Evolutionary conservation across 2,888 invertebrate species (phyloP), one percentile per base, ranked within the genome.

Genomic region (Dolichopus griseipennis): DNA sequence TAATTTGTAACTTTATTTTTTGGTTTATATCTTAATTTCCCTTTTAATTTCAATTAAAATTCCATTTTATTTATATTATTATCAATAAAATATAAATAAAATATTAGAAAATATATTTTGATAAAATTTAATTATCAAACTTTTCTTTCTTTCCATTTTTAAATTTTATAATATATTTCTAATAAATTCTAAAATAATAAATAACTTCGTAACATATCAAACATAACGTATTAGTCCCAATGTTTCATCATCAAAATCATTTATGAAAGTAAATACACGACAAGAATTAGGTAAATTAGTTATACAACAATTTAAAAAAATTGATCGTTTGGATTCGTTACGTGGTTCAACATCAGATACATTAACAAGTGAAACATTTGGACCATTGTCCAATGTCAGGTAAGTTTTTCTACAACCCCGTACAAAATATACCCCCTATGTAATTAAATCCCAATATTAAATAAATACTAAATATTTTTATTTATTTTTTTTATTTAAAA

Each of bases 321-420:
- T 88, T 71, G 87, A 88, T 75, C 83, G 88, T 71, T 81, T 86
- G 72, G 87, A 89, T 76, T 89, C 88, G 0, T 77, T 90, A 68
- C 83, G 85, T 79, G 92, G 91, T 68, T 92, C 92, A 65, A 86
- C 89, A 21, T 90, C 90, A 63, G 93, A 93, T 75, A 89, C 90
- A n/a, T 86, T 90, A 73, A 87, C 89, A 8, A 91, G 93, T 74
- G 93, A 93, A 75, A 91, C 89, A 74, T 93, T 95, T 76, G 95
- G 95, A 20, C 93, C 94, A 7, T 83, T 95, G n/a, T 93, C 93
- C 78, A 95, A 95, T 76, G 93, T 95, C 68, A 88, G 93, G 89
- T 89, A 82, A 75, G 74, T 66, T 37, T 37, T 12, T 37, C 12
- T 8, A 37, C 8, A n/a, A n/a, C n/a, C n/a, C n/a, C n/a, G n/a